These are phyloP conservation scores for Solen grandis DNA, from an alignment of 1,140 invertebrate species.

Conservation along the genomic window DNA sequence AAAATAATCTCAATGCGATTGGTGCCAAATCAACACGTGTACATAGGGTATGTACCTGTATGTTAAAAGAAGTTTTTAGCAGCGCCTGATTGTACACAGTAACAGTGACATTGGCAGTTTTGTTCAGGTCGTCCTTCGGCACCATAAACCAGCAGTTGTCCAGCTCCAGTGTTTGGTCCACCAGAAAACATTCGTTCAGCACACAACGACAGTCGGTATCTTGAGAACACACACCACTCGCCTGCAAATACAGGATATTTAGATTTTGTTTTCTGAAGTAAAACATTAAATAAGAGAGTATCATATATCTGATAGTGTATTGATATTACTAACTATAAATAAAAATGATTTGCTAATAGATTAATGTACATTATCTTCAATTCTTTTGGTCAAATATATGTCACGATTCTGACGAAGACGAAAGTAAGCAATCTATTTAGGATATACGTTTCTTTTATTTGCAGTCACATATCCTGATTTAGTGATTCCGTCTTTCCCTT, in stretches of 20 bases:
- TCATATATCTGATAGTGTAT: too few relatives aligned
- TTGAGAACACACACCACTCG: neutral
- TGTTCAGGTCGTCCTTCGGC: conserved; percentile 29
- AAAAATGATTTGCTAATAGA: too few relatives aligned
- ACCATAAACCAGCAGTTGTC: conserved; percentile 50
- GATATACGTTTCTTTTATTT: conserved; percentile 10
- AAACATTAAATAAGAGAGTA: too few relatives aligned
- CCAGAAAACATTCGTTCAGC: conserved; percentile 8
- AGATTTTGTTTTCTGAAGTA: too few relatives aligned
- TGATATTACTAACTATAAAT: too few relatives aligned
- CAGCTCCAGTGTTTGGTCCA: conserved; percentile 10
- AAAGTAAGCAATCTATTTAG: neutral
- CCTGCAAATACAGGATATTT: conserved; percentile 22
- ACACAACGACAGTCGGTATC: conserved; percentile 7
- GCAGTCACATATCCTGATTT: neutral
- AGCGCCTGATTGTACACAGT: conserved; percentile 41
- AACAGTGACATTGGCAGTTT: conserved; percentile 11
- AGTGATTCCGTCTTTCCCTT: neutral
- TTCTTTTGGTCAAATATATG: too few relatives aligned
- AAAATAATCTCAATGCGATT: too few relatives aligned
- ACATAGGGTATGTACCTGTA: too few relatives aligned
- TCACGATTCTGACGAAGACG: too few relatives aligned
- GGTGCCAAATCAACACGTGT: too few relatives aligned
- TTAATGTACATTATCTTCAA: too few relatives aligned
- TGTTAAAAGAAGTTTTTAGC: too few relatives aligned